These are phyloP conservation scores for Lepilemur ruficaudatus DNA, from an alignment of 2,797 vertebrate genomes.

Conservation along the genomic window DNA sequence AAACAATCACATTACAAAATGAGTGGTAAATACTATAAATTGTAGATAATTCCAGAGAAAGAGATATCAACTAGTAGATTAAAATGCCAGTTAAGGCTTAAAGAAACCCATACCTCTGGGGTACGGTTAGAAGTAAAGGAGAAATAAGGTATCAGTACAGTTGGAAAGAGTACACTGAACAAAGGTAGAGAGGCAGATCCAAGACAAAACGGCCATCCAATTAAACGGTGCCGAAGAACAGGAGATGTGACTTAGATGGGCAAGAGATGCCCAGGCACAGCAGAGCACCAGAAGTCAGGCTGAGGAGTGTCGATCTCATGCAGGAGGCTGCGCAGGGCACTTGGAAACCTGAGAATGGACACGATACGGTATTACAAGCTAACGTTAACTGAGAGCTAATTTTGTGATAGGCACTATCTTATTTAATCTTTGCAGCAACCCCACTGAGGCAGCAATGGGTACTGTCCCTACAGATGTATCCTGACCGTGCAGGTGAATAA, in stretches of 20 bases:
- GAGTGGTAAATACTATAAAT: background rate
- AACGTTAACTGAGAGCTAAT: background rate
- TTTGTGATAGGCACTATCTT: too few relatives aligned
- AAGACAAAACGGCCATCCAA: too few relatives aligned
- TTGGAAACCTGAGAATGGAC: background rate
- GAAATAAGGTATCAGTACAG: background rate
- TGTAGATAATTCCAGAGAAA: background rate
- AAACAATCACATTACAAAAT: background rate
- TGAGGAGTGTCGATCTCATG: too few relatives aligned
- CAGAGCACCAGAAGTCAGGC: background rate
- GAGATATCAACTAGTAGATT: background rate
- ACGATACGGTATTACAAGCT: too few relatives aligned
- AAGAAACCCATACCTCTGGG: background rate
- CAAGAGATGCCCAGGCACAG: background rate
- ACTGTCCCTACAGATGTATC: too few relatives aligned
- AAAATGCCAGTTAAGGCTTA: background rate
- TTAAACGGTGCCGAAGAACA: background rate
- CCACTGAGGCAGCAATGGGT: background rate
- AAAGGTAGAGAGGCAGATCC: background rate
- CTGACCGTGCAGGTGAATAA: background rate
- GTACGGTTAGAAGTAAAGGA: background rate
- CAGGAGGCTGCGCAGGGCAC: background rate
- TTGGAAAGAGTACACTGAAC: background rate
- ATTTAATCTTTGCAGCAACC: background rate
- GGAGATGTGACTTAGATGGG: accelerated